A percentile compares a stretch with the other conserved stretches of the same genome.
These are phyloP conservation scores for Nyleta sp. DNA, from an alignment of 2,888 invertebrate genomes.

Conservation along the genomic window DNA sequence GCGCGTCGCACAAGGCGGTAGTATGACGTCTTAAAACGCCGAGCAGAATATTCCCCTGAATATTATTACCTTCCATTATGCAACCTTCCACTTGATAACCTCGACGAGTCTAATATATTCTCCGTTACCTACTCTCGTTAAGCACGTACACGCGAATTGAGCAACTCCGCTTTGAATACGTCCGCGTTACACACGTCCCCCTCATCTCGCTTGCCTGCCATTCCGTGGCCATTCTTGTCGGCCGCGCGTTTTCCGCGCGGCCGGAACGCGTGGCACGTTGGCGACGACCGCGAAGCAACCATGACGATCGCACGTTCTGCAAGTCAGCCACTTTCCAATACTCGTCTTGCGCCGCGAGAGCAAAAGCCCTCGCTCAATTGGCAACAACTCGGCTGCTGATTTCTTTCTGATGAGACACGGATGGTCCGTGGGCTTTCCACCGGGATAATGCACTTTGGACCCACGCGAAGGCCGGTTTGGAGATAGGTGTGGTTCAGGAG, in stretches of 20 bases:
- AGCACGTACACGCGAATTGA: constrained; percentile 59
- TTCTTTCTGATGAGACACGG: background rate
- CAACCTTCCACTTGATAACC: constrained; percentile 64
- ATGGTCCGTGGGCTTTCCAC: too few relatives aligned
- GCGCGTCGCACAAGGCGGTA: too few relatives aligned
- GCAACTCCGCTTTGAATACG: constrained; percentile 57
- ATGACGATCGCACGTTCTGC: constrained; percentile 63
- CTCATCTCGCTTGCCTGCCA: too few relatives aligned
- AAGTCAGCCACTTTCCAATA: constrained; percentile 65
- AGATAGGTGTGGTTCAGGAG: too few relatives aligned
- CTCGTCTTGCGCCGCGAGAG: constrained; percentile 41
- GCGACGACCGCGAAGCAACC: constrained; percentile 54
- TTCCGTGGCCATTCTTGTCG: too few relatives aligned
- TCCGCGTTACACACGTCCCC: constrained; percentile 43
- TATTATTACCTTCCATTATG: constrained; percentile 52
- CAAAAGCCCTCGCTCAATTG: constrained; percentile 45
- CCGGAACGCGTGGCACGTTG: background rate
- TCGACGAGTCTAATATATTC: constrained; percentile 63
- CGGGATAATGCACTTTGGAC: too few relatives aligned
- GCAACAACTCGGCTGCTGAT: constrained; percentile 21
- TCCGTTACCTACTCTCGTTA: constrained; percentile 60
- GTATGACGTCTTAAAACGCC: constrained; percentile 38
- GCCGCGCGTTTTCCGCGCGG: too few relatives aligned
- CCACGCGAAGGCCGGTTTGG: too few relatives aligned
- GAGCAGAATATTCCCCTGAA: constrained; percentile 50